Base-by-base conservation (phyloP, 2,113 vertebrate genomes). In the Henicopernis longicauda region DNA sequence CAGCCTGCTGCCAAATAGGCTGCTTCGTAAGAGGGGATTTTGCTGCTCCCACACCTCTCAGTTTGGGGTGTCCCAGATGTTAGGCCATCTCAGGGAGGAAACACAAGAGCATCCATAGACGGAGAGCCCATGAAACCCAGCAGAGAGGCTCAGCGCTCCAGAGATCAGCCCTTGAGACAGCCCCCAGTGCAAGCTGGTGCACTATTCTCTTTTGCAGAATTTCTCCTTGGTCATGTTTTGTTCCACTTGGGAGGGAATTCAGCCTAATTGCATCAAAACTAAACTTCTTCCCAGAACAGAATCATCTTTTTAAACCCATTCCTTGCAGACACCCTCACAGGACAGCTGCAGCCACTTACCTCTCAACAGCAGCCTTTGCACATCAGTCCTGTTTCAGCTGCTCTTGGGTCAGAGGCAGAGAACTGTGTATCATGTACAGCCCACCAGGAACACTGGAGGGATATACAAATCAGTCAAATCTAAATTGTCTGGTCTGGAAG, bases 21-120 rank as follows among this genome's bases (percentile, higher is more conserved):
- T 88, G 74, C 90, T 86, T 65, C 14, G 4, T 63, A 89, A 87
- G 86, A 93, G 94, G 96, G 93, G 92, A 90, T 85, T 77, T 83
- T 79, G 81, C 22, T 62, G 88, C 82, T 94, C n/a, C 74, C 59
- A 78, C 50, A 70, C 42, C 32, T 47, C 89, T 62, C 71, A 58
- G 8, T 74, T 54, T 71, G 74, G 58, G 85, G 38, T 32, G 29
- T 77, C 42, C 38, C 45, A 78, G 52, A 11, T 19, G 14, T 79
- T 40, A 32, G 62, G 82, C 16, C 19, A 14, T 13, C n/a, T 77
- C 81, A 86, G 40, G 16, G 49, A 85, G 40, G 54, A 77, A 92
- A 66, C 58, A 58, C 17, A 36, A 61, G 67, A 86, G 45, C 32
- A 82, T 52, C 52, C 36, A 27, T 47, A 74, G 85, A 32, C 40